Evolutionary conservation across 1,140 invertebrate species (phyloP).

Genomic region (Scaptomyza hsui): DNA sequence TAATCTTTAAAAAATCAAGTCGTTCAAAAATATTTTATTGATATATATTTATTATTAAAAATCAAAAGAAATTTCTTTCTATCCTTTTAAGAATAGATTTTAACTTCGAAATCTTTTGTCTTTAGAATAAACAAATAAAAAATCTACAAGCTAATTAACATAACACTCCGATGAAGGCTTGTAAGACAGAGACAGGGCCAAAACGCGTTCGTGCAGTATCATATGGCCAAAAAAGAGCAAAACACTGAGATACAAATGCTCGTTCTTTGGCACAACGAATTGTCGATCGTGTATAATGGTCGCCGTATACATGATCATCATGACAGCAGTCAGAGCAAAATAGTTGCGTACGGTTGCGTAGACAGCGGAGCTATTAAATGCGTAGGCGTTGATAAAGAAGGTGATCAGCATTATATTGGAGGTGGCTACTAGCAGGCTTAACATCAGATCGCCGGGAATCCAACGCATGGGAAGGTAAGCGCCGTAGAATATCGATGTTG

Average conservation of each 20-base stretch:
- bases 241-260: constrained; percentile 62
- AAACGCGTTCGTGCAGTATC: constrained; percentile 58
- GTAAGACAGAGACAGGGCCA: constrained; percentile 20
- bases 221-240: constrained; percentile 65
- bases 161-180: too few species aligned
- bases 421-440: constrained; percentile 49
- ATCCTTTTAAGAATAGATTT: too few species aligned
- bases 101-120: too few species aligned
- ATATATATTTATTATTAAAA: too few species aligned
- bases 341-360: constrained; percentile 42
- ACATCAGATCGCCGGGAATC: constrained; percentile 61
- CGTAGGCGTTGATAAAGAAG: constrained; percentile 54
- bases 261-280: constrained; percentile 66
- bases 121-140: too few species aligned
- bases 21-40: too few species aligned
- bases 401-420: constrained; percentile 47
- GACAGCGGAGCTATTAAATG: not conserved
- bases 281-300: constrained; percentile 71
- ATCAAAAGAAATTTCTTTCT: too few species aligned
- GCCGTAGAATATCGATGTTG: constrained; percentile 49
- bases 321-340: constrained; percentile 50
- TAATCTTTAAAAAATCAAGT: too few species aligned
- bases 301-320: constrained; percentile 65
- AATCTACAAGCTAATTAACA: too few species aligned
- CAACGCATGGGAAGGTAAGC: constrained; percentile 67